Conservation (phyloP, 1,140 invertebrate genomes). For the Macrotrachela quadricornifera region DNA sequence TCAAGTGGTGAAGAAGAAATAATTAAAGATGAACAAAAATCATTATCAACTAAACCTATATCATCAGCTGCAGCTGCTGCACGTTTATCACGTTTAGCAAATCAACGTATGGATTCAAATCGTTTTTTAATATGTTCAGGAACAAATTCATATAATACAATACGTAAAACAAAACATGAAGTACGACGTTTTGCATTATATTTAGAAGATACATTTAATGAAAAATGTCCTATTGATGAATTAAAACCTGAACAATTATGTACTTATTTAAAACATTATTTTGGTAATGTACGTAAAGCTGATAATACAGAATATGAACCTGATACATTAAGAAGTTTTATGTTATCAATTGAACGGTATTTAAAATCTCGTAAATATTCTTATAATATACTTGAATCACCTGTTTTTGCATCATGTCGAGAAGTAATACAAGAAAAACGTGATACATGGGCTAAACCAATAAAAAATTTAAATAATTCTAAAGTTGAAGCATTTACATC, state of each 20-base stretch:
- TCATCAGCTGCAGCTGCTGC: too few relatives aligned
- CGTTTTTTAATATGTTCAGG: too few relatives aligned
- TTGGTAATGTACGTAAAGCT: slow-evolving; percentile 1
- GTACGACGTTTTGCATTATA: slow-evolving; percentile 1
- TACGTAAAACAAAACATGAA: slow-evolving; percentile 6
- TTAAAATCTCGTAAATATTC: slow-evolving; percentile 4
- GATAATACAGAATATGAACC: slow-evolving; percentile 7
- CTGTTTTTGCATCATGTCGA: not conserved
- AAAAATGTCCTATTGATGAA: slow-evolving; percentile 1
- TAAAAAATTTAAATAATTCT: too few relatives aligned
- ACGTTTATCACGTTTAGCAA: too few relatives aligned
- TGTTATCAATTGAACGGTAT: slow-evolving; percentile 6
- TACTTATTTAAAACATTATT: slow-evolving; percentile 6
- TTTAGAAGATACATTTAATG: not conserved
- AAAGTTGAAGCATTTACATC: slow-evolving; percentile 1
- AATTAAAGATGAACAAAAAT: too few relatives aligned
- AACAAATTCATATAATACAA: too few relatives aligned
- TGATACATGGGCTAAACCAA: too few relatives aligned
- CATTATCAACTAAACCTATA: too few relatives aligned
- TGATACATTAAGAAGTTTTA: slow-evolving; percentile 2
- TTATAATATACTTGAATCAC: not conserved
- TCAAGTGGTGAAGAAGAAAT: too few relatives aligned
- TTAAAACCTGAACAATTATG: slow-evolving; percentile 1
- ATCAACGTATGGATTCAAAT: too few relatives aligned
- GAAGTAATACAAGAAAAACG: slow-evolving; percentile 1